Conservation (phyloP, 1,140 invertebrate genomes). For the Drosophila lini region DNA sequence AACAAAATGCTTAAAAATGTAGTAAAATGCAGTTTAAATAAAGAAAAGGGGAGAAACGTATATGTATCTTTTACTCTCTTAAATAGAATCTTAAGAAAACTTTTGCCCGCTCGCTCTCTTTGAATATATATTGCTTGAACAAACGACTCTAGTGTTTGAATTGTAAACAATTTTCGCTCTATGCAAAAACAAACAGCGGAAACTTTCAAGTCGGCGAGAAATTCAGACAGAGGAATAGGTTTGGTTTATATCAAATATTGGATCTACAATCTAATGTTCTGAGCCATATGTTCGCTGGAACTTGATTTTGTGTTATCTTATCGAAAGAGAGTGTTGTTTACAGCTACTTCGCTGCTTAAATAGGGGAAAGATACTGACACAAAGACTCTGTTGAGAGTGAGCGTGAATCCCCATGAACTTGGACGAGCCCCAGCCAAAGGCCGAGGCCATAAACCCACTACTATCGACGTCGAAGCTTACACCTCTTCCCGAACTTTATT, state of each 20-base stretch:
- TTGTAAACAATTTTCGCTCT: slow-evolving; percentile 14
- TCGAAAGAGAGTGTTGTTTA: slow-evolving; percentile 1
- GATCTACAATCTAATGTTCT: slow-evolving; percentile 9
- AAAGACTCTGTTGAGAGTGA: slow-evolving; percentile 7
- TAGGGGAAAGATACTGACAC: slow-evolving; percentile 25
- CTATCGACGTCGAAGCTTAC: slow-evolving; percentile 1
- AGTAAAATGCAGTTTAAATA: no score
- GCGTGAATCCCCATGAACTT: slow-evolving; percentile 7
- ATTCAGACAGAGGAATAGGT: not conserved
- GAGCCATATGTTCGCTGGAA: slow-evolving; percentile 7
- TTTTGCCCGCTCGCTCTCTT: not conserved
- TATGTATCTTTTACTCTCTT: not conserved
- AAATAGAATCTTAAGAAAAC: slow-evolving; percentile 10
- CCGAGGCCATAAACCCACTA: not conserved
- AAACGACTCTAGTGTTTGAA: slow-evolving; percentile 16
- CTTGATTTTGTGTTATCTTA: slow-evolving; percentile 34
- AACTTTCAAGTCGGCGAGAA: slow-evolving; percentile 18
- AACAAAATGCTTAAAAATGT: not conserved
- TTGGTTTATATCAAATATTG: not conserved
- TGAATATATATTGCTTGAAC: slow-evolving; percentile 15
- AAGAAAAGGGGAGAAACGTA: not conserved
- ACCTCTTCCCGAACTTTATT: not conserved
- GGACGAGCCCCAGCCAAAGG: not conserved
- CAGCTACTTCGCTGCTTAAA: slow-evolving; percentile 40
- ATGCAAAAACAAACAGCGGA: slow-evolving; percentile 16